Evolutionary conservation across 2,113 vertebrate genomes (phyloP).

Genomic region (Nerophis ophidion): DNA sequence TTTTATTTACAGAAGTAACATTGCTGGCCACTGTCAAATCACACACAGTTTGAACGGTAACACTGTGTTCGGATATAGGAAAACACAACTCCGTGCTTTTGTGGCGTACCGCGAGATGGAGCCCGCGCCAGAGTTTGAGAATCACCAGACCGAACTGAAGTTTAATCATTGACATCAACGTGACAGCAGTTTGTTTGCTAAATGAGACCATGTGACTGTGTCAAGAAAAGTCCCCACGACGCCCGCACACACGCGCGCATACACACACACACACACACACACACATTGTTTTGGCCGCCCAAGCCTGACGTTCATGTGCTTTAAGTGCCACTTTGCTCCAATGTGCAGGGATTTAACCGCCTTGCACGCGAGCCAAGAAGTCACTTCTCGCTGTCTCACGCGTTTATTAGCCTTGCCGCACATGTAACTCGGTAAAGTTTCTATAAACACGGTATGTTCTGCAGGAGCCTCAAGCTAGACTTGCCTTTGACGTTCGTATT

Average conservation of each 20-base stretch:
- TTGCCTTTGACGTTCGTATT: constrained; percentile 5
- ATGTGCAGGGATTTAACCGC: constrained; percentile 56
- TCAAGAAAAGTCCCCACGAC: background rate
- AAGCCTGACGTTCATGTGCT: constrained; percentile 56
- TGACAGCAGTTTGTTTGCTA: background rate
- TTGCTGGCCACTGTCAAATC: too few relatives aligned
- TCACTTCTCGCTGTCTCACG: constrained; percentile 20
- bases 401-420: constrained; percentile 20
- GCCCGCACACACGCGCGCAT: constrained; percentile 8
- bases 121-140: too few relatives aligned
- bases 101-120: too few relatives aligned
- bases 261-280: background rate
- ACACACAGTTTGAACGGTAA: too few relatives aligned
- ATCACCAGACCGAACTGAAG: background rate
- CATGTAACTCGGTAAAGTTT: constrained; percentile 34
- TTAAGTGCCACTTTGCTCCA: constrained; percentile 58
- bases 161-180: background rate
- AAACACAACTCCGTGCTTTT: too few relatives aligned
- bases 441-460: background rate
- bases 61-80: too few relatives aligned
- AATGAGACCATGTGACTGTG: background rate
- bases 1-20: too few relatives aligned
- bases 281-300: constrained; percentile 30
- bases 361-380: constrained; percentile 43
- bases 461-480: background rate